Conservation (phyloP, 2,113 vertebrate genomes). For the Psettodes erumei region DNA sequence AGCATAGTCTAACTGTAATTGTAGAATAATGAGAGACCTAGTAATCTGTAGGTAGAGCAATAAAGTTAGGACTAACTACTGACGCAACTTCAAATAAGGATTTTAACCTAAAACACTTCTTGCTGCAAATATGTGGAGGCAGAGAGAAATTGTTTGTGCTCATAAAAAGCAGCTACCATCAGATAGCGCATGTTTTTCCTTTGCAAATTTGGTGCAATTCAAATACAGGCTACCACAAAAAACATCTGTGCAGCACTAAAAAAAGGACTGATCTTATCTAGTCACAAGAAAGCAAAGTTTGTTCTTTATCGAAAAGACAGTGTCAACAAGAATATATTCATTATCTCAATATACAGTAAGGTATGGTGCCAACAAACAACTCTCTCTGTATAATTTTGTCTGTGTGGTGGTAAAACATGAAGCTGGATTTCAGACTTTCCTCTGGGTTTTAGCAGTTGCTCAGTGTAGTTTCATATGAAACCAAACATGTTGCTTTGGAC, state of each 20-base stretch:
- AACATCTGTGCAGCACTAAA: constrained; percentile 33
- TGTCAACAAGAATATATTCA: not conserved
- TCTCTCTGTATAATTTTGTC: not conserved
- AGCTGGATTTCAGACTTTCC: too few relatives aligned
- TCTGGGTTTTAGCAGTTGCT: too few relatives aligned
- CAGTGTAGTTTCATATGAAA: too few relatives aligned
- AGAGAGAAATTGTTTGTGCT: not conserved
- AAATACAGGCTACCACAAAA: constrained; percentile 1
- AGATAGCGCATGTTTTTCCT: not conserved
- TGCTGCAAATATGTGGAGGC: not conserved
- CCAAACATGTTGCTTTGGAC: too few relatives aligned
- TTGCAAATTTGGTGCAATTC: constrained; percentile 50
- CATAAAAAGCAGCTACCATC: not conserved
- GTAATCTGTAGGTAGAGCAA: not conserved
- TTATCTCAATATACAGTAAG: not conserved
- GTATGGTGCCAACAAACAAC: not conserved
- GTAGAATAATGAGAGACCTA: not conserved
- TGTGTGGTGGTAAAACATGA: too few relatives aligned
- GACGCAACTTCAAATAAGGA: not conserved
- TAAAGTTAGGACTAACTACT: not conserved
- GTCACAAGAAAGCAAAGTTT: not conserved
- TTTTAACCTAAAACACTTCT: not conserved
- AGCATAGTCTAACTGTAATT: not conserved
- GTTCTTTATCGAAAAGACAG: not conserved
- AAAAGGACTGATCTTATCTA: constrained; percentile 27